phyloP scores from a whole-genome alignment of 2,113 vertebrate genomes.

The Spizaetus ornatus region DNA sequence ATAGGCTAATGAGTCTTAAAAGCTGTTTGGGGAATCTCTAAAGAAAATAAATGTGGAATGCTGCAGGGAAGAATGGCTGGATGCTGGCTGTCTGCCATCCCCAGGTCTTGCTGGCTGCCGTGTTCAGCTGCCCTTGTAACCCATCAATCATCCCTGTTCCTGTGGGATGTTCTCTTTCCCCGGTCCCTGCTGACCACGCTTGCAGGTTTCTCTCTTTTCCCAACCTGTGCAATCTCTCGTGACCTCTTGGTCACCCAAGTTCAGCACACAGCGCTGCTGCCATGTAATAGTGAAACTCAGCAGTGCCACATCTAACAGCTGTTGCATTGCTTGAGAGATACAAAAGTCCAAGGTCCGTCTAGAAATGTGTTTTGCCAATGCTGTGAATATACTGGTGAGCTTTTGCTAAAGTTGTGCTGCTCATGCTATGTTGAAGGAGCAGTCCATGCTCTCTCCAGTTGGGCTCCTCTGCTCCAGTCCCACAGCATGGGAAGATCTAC shows the following conservation, averaged over 20 bases:
- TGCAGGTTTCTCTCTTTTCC: background rate
- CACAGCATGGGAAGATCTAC: background rate
- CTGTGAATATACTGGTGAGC: background rate
- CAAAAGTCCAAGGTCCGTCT: background rate
- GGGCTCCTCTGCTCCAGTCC: background rate
- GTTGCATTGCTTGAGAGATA: background rate
- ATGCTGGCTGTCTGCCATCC: background rate
- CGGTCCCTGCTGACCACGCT: background rate
- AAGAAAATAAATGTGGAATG: background rate
- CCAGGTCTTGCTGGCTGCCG: background rate
- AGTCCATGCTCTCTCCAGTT: background rate
- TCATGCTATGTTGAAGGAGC: background rate
- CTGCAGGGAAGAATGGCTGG: background rate
- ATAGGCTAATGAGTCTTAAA: background rate
- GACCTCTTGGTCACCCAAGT: background rate
- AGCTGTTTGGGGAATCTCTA: background rate
- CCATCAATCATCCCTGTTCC: background rate
- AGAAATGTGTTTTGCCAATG: background rate
- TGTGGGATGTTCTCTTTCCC: background rate
- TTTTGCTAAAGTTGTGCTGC: background rate
- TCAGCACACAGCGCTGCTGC: background rate
- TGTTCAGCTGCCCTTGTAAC: background rate
- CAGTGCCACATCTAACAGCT: background rate
- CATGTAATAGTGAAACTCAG: background rate
- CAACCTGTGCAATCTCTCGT: background rate